Percentiles rank a stretch among this genome's conserved stretches.
These are phyloP conservation scores for Notolepis coatsorum DNA, from an alignment of 2,797 vertebrate species.

Conservation along the genomic window DNA sequence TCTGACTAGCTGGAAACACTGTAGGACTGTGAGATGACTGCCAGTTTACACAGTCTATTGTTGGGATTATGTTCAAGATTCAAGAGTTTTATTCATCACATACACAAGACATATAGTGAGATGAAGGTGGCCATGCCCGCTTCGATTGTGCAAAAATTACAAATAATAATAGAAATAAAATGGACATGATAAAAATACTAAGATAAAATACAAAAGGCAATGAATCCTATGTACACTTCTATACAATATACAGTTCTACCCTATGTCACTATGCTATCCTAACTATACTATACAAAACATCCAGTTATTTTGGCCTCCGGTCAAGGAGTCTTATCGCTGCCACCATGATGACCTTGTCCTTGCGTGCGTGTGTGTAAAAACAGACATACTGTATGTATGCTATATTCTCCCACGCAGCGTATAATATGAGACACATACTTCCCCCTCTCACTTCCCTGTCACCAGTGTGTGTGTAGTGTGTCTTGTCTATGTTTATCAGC, in stretches of 20 bases:
- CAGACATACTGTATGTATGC: constrained; percentile 12
- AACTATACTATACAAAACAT: too few relatives aligned
- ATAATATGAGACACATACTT: constrained; percentile 27
- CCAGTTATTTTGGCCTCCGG: constrained; percentile 29
- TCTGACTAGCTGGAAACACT: too few relatives aligned
- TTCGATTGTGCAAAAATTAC: too few relatives aligned
- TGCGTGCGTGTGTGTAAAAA: neutral
- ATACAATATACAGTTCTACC: too few relatives aligned
- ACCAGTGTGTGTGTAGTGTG: neutral
- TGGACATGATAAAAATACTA: too few relatives aligned
- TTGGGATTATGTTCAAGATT: constrained; percentile 15
- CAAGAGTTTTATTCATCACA: too few relatives aligned
- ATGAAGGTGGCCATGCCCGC: too few relatives aligned
- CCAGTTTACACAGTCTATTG: constrained; percentile 34
- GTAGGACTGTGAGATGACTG: constrained; percentile 43
- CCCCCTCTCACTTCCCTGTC: constrained; percentile 32
- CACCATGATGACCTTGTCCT: constrained; percentile 2
- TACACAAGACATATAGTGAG: too few relatives aligned
- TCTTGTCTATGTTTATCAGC: neutral
- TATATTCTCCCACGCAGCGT: constrained; percentile 18
- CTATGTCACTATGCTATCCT: too few relatives aligned
- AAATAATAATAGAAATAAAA: too few relatives aligned
- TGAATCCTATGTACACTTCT: too few relatives aligned
- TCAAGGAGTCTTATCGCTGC: constrained; percentile 25
- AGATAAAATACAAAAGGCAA: too few relatives aligned